phyloP scores from a whole-genome alignment of 2,888 invertebrate species.

The Lepidochitona cinerea region DNA sequence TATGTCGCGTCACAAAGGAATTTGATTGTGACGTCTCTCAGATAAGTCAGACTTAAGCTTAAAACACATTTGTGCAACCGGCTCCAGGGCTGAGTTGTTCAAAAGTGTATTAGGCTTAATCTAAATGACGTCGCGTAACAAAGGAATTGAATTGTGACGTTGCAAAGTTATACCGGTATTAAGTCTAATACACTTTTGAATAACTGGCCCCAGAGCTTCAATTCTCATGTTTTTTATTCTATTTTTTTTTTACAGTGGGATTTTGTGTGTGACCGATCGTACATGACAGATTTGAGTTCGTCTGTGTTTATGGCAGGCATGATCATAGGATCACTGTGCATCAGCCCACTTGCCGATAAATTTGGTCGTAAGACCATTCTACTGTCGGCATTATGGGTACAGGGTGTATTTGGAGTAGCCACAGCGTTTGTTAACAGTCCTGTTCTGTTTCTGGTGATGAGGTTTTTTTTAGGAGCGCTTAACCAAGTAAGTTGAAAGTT shows the following conservation, averaged over 20 bases:
- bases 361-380: conserved; percentile 53
- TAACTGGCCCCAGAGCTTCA: too few relatives aligned
- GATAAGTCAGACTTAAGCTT: too few relatives aligned
- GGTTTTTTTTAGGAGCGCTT: conserved; percentile 54
- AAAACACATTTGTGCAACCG: too few relatives aligned
- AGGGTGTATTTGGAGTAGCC: conserved; percentile 45
- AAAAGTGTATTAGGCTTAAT: too few relatives aligned
- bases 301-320: conserved; percentile 59
- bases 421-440: conserved; percentile 44
- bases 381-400: conserved; percentile 42
- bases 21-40: too few relatives aligned
- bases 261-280: conserved; percentile 53
- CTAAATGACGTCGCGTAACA: too few relatives aligned
- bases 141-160: too few relatives aligned
- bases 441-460: conserved; percentile 43
- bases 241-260: conserved; percentile 49
- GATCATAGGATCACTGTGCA: conserved; percentile 48
- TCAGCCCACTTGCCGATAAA: conserved; percentile 53
- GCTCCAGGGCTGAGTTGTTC: too few relatives aligned
- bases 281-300: conserved; percentile 53
- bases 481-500: conserved; percentile 53
- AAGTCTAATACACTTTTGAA: too few relatives aligned
- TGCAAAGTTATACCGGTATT: too few relatives aligned
- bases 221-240: too few relatives aligned
- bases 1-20: too few relatives aligned